Base-by-base conservation (phyloP, 2,113 vertebrate species). In the Pomatorhinus ruficollis region DNA sequence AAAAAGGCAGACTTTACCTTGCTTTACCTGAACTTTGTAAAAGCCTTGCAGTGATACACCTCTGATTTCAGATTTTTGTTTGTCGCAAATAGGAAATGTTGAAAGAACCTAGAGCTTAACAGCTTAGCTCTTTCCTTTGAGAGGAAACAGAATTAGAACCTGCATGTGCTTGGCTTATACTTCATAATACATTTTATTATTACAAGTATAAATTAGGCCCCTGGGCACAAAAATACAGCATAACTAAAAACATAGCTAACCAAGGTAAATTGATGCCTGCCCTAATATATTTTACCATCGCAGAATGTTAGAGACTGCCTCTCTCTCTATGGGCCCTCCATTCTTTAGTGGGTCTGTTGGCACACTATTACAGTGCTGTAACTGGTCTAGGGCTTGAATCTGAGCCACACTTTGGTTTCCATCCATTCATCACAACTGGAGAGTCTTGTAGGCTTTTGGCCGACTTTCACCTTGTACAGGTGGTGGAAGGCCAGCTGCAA, bases 181-280 rank as follows among this genome's bases (percentile, higher is more conserved):
- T 95, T 94, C 54, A 89, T 93, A 96, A 96, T 95, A 64, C 44
- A 65, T 96, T 96, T 96, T 97, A 71, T 93, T 92, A 95, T 93
- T 89, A 61, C 90, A 89, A 84, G 94, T 86, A 96, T 96, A 93
- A 96, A 90, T 92, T 89, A 18, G 83, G 90, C 86, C 90, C n/a
- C 80, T 92, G 83, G 65, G 90, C 86, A 84, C 49, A 80, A 83
- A 94, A 92, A 75, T 60, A 66, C 72, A 71, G 47, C 76, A 84
- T 94, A 93, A 90, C 80, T 68, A 15, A 93, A 89, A 95, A 11
- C 72, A 78, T 90, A 89, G 75, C 87, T 53, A 90, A 93, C 71
- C 33, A 40, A 71, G 68, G 87, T 93, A 96, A 96, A 93, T 84
- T 79, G 89, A 79, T 93, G 77, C 88, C 69, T 96, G 83, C 72